Evolutionary conservation across 2,113 vertebrate genomes (phyloP), one percentile per base, ranked within the genome.

Genomic region (Otis tarda): DNA sequence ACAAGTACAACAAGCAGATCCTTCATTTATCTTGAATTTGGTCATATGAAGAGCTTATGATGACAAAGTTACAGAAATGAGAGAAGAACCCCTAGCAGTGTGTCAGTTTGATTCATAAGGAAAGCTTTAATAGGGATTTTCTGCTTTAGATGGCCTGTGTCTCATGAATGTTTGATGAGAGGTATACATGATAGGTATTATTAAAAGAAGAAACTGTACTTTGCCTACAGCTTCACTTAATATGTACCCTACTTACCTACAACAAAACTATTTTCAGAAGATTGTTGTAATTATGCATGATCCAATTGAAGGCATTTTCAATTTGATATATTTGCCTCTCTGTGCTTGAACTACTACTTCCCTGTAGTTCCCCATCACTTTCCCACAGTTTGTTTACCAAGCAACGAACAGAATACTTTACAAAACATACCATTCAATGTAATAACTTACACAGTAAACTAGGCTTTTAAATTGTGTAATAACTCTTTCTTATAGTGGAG

Each of bases 391-490:
- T 83, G 23, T 64, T 92, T 83, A 57, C 41, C 27, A 93, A 76
- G 71, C 31, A 82, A 89, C 49, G 78, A 78, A 82, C 16, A 82
- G 59, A 67, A 63, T 60, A 57, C 41, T 89, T 64, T 53, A 74
- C 41, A 89, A 63, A 33, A 70, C 35, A 9, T 31, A 31, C 14
- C 45, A 12, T 49, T 73, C 7, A 69, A 25, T 14, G 33, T 43
- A 47, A 57, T 90, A 88, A 93, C 20, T 93, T 45, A 91, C 14
- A 74, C 47, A 63, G 30, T 52, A 92, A 94, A 74, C 14, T 50
- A 83, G 33, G 41, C 67, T 81, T 95, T 92, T 56, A 78, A 80
- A 85, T 79, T 88, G n/a, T 80, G 23, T 87, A 67, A 89, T 78
- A 95, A 83, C 70, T 93, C 77, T 64, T 87, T 65, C 28, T 88